phyloP scores from a whole-genome alignment of 2,797 vertebrate genomes.

The Pelodytes ibericus region DNA sequence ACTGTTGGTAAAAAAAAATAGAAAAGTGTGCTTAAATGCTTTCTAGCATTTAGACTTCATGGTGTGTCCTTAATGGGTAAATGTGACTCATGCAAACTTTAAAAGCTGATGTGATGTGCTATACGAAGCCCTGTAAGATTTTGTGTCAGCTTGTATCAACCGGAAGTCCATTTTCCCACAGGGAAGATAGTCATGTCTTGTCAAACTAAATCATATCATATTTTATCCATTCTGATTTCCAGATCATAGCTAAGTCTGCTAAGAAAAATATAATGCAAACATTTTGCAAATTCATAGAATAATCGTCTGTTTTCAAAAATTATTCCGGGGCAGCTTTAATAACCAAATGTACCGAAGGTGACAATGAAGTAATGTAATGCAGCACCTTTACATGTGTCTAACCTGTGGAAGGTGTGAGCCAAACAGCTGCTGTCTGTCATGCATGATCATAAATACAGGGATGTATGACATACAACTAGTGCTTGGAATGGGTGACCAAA shows the following conservation, averaged over 20 bases:
- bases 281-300: slow-evolving; percentile 1
- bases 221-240: slow-evolving; percentile 42
- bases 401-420: not conserved
- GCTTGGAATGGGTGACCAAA: not conserved
- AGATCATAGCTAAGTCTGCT: slow-evolving; percentile 39
- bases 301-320: slow-evolving; percentile 10
- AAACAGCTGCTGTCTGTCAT: not conserved
- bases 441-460: not conserved
- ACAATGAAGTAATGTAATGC: not conserved
- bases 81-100: slow-evolving; percentile 51
- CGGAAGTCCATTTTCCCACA: slow-evolving; percentile 55
- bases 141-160: slow-evolving; percentile 55
- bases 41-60: not conserved
- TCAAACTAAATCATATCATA: slow-evolving; percentile 52
- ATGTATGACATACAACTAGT: not conserved
- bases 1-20: not conserved
- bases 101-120: slow-evolving; percentile 53
- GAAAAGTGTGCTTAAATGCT: not conserved
- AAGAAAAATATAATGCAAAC: slow-evolving; percentile 2
- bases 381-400: not conserved
- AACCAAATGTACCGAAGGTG: not conserved
- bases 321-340: not conserved
- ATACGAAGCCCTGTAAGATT: slow-evolving; percentile 53
- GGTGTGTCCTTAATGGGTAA: slow-evolving; percentile 40
- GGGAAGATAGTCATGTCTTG: slow-evolving; percentile 52